Base-by-base conservation (phyloP, 1,140 invertebrate species). In the Oreohelix idahoensis region DNA sequence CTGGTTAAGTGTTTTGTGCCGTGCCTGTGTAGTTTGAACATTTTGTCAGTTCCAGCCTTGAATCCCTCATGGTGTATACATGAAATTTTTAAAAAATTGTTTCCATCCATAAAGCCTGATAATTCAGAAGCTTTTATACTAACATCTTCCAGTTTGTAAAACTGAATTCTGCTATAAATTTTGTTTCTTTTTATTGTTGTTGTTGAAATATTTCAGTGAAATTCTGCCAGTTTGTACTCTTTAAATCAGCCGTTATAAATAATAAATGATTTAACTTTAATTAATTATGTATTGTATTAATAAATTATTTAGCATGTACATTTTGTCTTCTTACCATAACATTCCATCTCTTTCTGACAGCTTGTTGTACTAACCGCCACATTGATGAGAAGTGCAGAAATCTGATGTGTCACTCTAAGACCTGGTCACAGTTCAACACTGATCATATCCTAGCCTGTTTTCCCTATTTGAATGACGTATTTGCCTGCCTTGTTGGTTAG, bases 401-500 rank as follows among this genome's bases (percentile, higher is more conserved):
- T 32, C 13, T 8, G 32, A 29, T 77, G 42, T 77, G 75, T n/a
- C 42, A 35, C 10, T 29, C 75, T 1, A 77, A n/a, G 45, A 77
- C 75, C 4, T 77, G 75, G 75, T 77, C 75, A 10, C 23, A n/a
- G 29, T 53, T 77, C n/a, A 29, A 77, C 32, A 36, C 32, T 8
- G 49, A 29, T 13, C 23, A 32, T 58, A 26, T 58, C 32, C 32
- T 53, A 23, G n/a, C 4, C 4, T 77, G 75, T 35, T 77, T 29
- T 32, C 42, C 42, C 35, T 10, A 53, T 1, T n/a, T 77, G 75
- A 36, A 36, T 17, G 75, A 77, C n/a, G 29, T 77, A 1, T 77
- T 77, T 36, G 53, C 75, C 49, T 77, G 75, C n/a, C 75, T 77
- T 36, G 75, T 58, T 32, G 75, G 75, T 77, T n/a, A 58, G 51